phyloP scores from a whole-genome alignment of 2,888 invertebrate genomes.

The Nomada fabriciana region DNA sequence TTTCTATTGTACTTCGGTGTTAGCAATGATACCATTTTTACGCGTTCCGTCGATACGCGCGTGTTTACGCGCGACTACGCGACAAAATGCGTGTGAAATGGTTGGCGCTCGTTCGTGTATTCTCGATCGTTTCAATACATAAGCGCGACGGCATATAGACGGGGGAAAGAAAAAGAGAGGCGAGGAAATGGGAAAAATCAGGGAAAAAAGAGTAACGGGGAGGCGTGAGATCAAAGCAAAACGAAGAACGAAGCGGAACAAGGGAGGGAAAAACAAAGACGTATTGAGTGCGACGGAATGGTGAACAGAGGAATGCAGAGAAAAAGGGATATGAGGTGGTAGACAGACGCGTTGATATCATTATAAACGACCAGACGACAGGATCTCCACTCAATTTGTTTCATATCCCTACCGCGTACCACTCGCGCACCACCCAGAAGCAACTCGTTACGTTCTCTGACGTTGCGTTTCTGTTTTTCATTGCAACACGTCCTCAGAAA shows the following conservation, averaged over 20 bases:
- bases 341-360: slow-evolving; percentile 69
- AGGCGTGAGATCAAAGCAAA: slow-evolving; percentile 21
- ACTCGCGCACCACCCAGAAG: slow-evolving; percentile 48
- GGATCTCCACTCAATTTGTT: slow-evolving; percentile 79
- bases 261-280: slow-evolving; percentile 35
- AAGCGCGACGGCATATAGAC: not conserved
- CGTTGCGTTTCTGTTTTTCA: slow-evolving; percentile 70
- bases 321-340: not conserved
- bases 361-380: slow-evolving; percentile 77
- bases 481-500: slow-evolving; percentile 68
- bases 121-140: slow-evolving; percentile 41
- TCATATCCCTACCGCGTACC: slow-evolving; percentile 68
- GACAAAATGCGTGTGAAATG: slow-evolving; percentile 37
- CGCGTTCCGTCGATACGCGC: slow-evolving; percentile 41
- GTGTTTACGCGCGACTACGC: slow-evolving; percentile 30
- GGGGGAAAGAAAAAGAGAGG: not conserved
- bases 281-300: slow-evolving; percentile 18
- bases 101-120: slow-evolving; percentile 23
- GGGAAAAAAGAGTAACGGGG: slow-evolving; percentile 11
- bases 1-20: slow-evolving; percentile 40
- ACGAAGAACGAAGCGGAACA: slow-evolving; percentile 11
- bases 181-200: not conserved
- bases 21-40: slow-evolving; percentile 62
- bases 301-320: slow-evolving; percentile 16
- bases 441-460: slow-evolving; percentile 49